These are phyloP conservation scores for Nyctibius bracteatus DNA, from an alignment of 2,113 vertebrate genomes.

Conservation along the genomic window DNA sequence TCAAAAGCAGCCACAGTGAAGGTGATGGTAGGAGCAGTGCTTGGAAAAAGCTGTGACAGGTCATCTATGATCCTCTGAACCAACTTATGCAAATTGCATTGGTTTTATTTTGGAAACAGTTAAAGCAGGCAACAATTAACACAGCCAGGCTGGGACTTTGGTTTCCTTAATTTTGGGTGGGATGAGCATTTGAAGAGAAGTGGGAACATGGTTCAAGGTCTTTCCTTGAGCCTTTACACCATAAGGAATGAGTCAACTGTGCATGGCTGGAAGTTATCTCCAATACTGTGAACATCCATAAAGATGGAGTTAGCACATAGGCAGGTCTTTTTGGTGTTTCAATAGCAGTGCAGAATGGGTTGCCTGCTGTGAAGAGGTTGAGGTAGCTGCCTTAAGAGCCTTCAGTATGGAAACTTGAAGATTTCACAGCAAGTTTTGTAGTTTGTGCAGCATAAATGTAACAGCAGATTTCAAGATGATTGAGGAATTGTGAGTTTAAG, in stretches of 20 bases:
- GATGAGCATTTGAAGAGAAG: not conserved
- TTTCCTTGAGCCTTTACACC: not conserved
- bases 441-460: not conserved
- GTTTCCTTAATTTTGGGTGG: not conserved
- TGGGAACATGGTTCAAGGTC: accelerated
- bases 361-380: not conserved
- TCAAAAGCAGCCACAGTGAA: not conserved
- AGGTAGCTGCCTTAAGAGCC: not conserved
- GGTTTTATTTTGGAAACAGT: not conserved
- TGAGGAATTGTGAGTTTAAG: not conserved
- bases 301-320: not conserved
- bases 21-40: accelerated
- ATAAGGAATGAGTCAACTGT: not conserved
- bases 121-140: not conserved
- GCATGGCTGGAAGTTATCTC: not conserved
- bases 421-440: constrained; percentile 17
- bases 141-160: not conserved
- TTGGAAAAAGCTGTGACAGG: not conserved
- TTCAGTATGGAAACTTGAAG: not conserved
- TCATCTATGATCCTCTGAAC: not conserved
- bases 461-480: constrained; percentile 6
- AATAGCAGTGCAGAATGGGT: not conserved
- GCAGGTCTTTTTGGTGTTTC: not conserved
- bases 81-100: not conserved
- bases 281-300: not conserved